A percentile compares a stretch with the other conserved stretches of the same genome.
phyloP scores from a whole-genome alignment of 2,888 invertebrate genomes.

The Leptinotarsa haldemani region DNA sequence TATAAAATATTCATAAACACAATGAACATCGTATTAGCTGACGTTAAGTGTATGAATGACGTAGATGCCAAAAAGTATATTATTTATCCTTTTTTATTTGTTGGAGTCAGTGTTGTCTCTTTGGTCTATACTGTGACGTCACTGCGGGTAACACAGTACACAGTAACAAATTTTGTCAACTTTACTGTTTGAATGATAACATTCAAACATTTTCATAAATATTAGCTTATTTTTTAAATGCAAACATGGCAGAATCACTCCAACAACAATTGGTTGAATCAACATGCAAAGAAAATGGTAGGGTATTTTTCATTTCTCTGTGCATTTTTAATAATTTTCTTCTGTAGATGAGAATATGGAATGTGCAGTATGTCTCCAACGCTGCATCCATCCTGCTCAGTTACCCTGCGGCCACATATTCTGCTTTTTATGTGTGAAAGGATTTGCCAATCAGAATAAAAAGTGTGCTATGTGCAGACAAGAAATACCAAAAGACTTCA shows the following conservation, averaged over 20 bases:
- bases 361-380: conserved; percentile 93
- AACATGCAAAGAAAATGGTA: conserved; percentile 32
- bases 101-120: too few relatives aligned
- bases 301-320: conserved; percentile 12
- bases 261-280: neutral
- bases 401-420: conserved; percentile 96
- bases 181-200: neutral
- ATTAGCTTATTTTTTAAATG: neutral
- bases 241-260: conserved; percentile 32
- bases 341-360: conserved; percentile 65
- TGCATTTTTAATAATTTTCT: conserved; percentile 8
- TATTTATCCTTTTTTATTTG: too few relatives aligned
- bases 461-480: conserved; percentile 94
- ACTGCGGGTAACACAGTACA: too few relatives aligned
- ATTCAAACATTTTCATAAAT: neutral
- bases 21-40: too few relatives aligned
- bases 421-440: conserved; percentile 96
- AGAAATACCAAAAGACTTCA: conserved; percentile 88
- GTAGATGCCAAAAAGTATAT: too few relatives aligned
- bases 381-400: conserved; percentile 90
- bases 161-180: too few relatives aligned
- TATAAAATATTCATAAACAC: too few relatives aligned
- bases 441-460: conserved; percentile 86
- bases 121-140: too few relatives aligned
- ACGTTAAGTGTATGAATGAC: too few relatives aligned